Conservation (phyloP, 2,797 vertebrate genomes). For the Crypturellus tataupa region DNA sequence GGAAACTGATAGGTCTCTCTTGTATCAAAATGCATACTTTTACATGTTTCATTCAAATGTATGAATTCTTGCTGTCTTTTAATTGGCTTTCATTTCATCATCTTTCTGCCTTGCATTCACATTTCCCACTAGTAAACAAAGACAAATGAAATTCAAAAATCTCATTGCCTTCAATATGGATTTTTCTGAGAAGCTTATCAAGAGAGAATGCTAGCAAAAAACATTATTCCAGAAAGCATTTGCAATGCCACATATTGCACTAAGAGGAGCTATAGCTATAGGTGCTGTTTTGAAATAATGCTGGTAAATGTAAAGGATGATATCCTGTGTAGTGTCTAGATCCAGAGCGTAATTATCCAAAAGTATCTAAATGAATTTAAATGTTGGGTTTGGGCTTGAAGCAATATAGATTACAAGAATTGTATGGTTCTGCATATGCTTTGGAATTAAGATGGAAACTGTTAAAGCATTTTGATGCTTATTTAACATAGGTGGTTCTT, state of each 20-base stretch:
- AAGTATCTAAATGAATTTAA: background rate
- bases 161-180: background rate
- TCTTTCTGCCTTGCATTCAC: background rate
- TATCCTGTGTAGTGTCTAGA: background rate
- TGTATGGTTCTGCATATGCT: background rate
- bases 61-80: conserved; percentile 13
- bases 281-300: background rate
- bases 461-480: background rate
- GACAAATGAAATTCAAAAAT: conserved; percentile 23
- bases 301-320: background rate
- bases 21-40: conserved; percentile 36
- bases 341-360: background rate
- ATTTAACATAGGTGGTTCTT: background rate
- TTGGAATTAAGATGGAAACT: background rate
- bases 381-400: background rate
- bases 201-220: background rate
- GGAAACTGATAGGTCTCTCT: conserved; percentile 45
- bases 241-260: background rate
- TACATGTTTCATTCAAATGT: conserved; percentile 6
- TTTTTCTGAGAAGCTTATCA: background rate
- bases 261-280: background rate
- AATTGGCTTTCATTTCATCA: conserved; percentile 46
- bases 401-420: background rate
- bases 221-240: background rate
- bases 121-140: conserved; percentile 33